phyloP scores from a whole-genome alignment of 2,797 vertebrate genomes.

The Sylvilagus floridanus region DNA sequence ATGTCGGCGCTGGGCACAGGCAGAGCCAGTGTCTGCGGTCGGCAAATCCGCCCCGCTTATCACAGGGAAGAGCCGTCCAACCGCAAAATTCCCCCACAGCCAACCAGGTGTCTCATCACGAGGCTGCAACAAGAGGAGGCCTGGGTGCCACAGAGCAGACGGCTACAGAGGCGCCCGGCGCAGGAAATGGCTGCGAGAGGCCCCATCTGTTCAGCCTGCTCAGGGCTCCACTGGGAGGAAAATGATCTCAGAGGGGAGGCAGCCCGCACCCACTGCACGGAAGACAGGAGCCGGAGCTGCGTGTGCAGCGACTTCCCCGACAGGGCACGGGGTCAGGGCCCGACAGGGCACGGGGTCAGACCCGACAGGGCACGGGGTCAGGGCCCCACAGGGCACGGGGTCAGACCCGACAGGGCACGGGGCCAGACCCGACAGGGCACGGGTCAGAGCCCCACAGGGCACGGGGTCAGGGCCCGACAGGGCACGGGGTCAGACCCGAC shows the following conservation, averaged over 20 bases:
- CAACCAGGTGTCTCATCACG: neutral
- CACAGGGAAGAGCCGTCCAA: neutral
- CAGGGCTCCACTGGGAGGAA: neutral
- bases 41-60: neutral
- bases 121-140: neutral
- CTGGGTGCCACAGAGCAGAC: neutral
- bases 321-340: too few relatives aligned
- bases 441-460: too few relatives aligned
- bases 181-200: neutral
- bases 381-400: too few relatives aligned
- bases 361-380: too few relatives aligned
- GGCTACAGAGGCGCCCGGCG: neutral
- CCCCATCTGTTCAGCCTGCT: constrained; percentile 7
- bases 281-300: neutral
- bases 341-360: too few relatives aligned
- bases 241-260: neutral
- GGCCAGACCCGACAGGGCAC: too few relatives aligned
- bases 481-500: too few relatives aligned
- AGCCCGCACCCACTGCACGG: neutral
- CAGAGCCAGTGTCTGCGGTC: neutral
- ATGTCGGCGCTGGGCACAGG: neutral
- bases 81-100: neutral
- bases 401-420: too few relatives aligned
- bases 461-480: neutral
- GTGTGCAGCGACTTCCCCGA: neutral